A percentile compares a stretch with the other conserved stretches of the same genome.
phyloP scores from a whole-genome alignment of 2,797 vertebrate genomes.

The Pangasius macronema region DNA sequence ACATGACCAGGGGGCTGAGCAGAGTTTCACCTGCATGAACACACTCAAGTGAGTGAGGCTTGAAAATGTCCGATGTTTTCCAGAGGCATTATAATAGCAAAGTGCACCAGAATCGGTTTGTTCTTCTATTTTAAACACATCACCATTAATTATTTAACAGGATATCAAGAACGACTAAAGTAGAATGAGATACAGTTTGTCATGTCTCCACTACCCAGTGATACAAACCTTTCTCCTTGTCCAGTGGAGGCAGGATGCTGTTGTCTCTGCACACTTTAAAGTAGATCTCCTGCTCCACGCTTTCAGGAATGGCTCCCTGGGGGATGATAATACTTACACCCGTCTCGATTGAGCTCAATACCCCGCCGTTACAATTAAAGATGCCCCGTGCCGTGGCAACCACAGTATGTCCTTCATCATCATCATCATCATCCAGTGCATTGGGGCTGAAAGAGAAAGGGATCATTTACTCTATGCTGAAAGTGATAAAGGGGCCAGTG shows the following conservation, averaged over 20 bases:
- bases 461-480: background rate
- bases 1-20: constrained; percentile 95
- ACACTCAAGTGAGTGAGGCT: background rate
- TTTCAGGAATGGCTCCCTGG: constrained; percentile 95
- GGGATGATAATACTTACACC: constrained; percentile 99
- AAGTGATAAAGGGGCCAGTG: background rate
- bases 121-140: background rate
- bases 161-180: too few species aligned
- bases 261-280: constrained; percentile 99
- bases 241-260: constrained; percentile 96
- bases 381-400: constrained; percentile 95
- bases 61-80: background rate
- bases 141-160: background rate
- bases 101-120: background rate
- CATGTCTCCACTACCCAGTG: background rate
- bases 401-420: constrained; percentile 96
- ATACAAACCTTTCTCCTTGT: constrained; percentile 96
- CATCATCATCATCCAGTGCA: constrained; percentile 93
- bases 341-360: constrained; percentile 97
- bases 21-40: constrained; percentile 88
- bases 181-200: background rate
- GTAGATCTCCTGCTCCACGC: constrained; percentile 98
- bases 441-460: constrained; percentile 78
- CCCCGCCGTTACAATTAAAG: constrained; percentile 96
- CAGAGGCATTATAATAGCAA: background rate